phyloP scores from a whole-genome alignment of 2,113 vertebrate species.

The Gobiocypris rarus region DNA sequence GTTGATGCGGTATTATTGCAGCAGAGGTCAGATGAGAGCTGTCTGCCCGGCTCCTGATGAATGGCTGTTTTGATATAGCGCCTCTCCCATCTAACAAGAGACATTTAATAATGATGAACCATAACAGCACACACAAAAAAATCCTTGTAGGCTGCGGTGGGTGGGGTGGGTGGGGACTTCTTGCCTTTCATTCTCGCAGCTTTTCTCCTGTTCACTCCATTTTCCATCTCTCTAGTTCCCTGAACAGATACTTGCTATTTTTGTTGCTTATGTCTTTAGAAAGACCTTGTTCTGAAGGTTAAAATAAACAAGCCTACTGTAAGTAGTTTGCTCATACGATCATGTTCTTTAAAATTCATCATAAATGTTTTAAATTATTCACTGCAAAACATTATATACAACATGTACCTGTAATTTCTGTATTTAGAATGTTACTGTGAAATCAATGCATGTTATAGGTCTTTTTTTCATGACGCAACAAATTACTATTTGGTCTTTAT shows the following conservation, averaged over 20 bases:
- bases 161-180: too few relatives aligned
- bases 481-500: not conserved
- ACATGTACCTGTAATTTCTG: too few relatives aligned
- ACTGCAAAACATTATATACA: not conserved
- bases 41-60: constrained; percentile 85
- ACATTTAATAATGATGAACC: constrained; percentile 94
- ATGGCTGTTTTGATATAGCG: constrained; percentile 90
- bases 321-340: not conserved
- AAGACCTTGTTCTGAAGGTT: constrained; percentile 12
- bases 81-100: constrained; percentile 87
- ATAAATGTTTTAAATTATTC: not conserved
- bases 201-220: constrained; percentile 45
- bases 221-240: constrained; percentile 6
- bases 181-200: constrained; percentile 61
- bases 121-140: constrained; percentile 81
- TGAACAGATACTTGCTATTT: constrained; percentile 17
- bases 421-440: not conserved
- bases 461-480: not conserved
- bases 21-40: constrained; percentile 94
- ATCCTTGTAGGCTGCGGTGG: constrained; percentile 73
- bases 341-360: not conserved
- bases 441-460: not conserved
- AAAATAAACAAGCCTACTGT: constrained; percentile 2
- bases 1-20: constrained; percentile 97
- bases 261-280: constrained; percentile 19